Conservation (phyloP, 1,140 invertebrate genomes). For the Stegodyphus mimosarum region DNA sequence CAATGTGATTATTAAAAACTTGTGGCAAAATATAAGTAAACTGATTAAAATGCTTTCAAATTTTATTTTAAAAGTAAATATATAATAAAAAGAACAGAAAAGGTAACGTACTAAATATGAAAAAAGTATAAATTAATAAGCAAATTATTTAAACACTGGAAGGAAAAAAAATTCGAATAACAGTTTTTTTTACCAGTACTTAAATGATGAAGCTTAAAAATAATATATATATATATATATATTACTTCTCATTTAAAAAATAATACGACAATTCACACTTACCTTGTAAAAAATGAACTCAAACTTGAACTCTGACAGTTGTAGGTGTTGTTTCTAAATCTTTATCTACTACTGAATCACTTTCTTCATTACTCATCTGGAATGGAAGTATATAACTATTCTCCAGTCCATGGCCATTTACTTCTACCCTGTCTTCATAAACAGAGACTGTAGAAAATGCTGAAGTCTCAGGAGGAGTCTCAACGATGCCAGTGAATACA, state of each 20-base stretch:
- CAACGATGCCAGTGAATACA: slow-evolving; percentile 66
- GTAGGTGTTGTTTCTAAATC: background rate
- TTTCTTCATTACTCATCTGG: background rate
- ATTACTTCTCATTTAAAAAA: background rate
- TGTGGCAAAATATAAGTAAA: too few species aligned
- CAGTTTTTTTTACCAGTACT: background rate
- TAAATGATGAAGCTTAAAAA: background rate
- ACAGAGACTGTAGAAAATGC: slow-evolving; percentile 66
- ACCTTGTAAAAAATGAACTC: background rate
- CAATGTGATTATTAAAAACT: too few species aligned
- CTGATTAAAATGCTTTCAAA: too few species aligned
- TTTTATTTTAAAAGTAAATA: too few species aligned
- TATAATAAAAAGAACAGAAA: too few species aligned
- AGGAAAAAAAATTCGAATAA: background rate
- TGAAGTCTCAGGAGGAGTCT: slow-evolving; percentile 64
- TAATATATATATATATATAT: background rate
- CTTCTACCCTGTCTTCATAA: slow-evolving; percentile 61
- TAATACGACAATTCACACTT: background rate
- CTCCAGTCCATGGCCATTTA: slow-evolving; percentile 63
- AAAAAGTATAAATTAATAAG: background rate
- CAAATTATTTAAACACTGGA: background rate
- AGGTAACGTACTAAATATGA: background rate
- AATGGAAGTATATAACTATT: slow-evolving; percentile 40
- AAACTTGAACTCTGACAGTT: slow-evolving; percentile 37
- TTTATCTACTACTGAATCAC: background rate